A percentile compares a stretch with the other conserved stretches of the same genome.
Conservation (phyloP, 92 coral and sea anemone species). For the Plumapathes pennacea region DNA sequence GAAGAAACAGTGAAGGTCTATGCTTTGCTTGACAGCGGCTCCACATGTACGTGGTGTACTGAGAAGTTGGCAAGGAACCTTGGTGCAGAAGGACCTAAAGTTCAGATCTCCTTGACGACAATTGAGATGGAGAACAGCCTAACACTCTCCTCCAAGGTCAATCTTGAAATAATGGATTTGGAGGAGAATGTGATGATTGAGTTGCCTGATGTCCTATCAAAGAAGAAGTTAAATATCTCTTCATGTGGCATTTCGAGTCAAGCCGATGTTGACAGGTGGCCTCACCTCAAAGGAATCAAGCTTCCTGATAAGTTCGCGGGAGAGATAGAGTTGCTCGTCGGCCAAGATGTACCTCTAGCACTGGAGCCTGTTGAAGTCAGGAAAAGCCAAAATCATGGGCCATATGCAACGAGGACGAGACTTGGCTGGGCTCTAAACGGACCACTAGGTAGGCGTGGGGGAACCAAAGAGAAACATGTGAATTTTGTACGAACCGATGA, state of each 20-base stretch:
- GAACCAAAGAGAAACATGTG: background rate
- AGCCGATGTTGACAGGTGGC: constrained; percentile 65
- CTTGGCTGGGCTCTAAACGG: constrained; percentile 68
- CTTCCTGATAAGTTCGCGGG: constrained; percentile 26
- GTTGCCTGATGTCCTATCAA: constrained; percentile 42
- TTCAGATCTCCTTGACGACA: constrained; percentile 40
- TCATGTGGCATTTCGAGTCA: constrained; percentile 33
- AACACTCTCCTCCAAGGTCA: constrained; percentile 19
- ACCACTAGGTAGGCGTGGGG: constrained; percentile 48
- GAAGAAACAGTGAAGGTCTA: constrained; percentile 21
- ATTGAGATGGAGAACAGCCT: constrained; percentile 42
- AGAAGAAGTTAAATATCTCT: constrained; percentile 24
- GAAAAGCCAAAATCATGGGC: constrained; percentile 19
- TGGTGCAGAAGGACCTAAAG: constrained; percentile 28
- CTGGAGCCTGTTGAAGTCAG: constrained; percentile 43
- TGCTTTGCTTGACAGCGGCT: constrained; percentile 48
- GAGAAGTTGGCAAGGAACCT: constrained; percentile 23
- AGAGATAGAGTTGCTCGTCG: constrained; percentile 46
- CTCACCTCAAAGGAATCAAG: constrained; percentile 40
- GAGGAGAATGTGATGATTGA: constrained; percentile 41
- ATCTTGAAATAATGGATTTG: constrained; percentile 49
- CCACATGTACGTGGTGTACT: constrained; percentile 61
- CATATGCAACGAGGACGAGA: constrained; percentile 50
- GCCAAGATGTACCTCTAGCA: constrained; percentile 52
- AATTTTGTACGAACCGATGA: constrained; percentile 29